Base-by-base conservation (phyloP, 92 coral and sea anemone species). In the Isaurus tuberculatus region DNA sequence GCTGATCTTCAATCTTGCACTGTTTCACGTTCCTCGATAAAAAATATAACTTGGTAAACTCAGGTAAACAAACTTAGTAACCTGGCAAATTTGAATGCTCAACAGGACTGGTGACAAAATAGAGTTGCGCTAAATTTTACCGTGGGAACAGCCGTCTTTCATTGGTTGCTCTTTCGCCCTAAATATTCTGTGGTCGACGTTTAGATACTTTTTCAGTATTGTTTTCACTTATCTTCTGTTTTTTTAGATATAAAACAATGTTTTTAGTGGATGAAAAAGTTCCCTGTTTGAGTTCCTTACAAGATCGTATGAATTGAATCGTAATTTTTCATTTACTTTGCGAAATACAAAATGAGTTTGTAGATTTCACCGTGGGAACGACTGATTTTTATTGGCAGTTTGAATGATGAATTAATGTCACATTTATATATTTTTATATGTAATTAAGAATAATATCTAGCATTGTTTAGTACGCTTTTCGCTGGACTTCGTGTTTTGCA, bases 51-150 rank as follows among this genome's bases (percentile, higher is more conserved):
- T 27, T 68, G 23, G 73, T 68, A 67, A 30, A 67, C 46, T 46
- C 31, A 67, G 44, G 73, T 32, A 67, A 68, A 68, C 23, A 68
- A 68, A 48, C 73, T 68, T 68, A 68, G 73, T 68, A 68, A 46
- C 73, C 73, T 31, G 73, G 73, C 73, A 44, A 11, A 8, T 3
- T n/a, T 22, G 44, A 67, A 25, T 32, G n/a, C n/a, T n/a, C n/a
- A n/a, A n/a, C n/a, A n/a, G n/a, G n/a, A n/a, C n/a, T n/a, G n/a
- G n/a, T n/a, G n/a, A n/a, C n/a, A n/a, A n/a, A n/a, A n/a, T n/a
- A n/a, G n/a, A n/a, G n/a, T n/a, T n/a, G n/a, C n/a, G n/a, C n/a
- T n/a, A n/a, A n/a, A n/a, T n/a, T n/a, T n/a, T n/a, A n/a, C n/a
- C n/a, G n/a, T n/a, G n/a, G n/a, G n/a, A n/a, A n/a, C n/a, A 42